Conservation (phyloP, 1,140 invertebrate species). For the Epicauta chinensis region DNA sequence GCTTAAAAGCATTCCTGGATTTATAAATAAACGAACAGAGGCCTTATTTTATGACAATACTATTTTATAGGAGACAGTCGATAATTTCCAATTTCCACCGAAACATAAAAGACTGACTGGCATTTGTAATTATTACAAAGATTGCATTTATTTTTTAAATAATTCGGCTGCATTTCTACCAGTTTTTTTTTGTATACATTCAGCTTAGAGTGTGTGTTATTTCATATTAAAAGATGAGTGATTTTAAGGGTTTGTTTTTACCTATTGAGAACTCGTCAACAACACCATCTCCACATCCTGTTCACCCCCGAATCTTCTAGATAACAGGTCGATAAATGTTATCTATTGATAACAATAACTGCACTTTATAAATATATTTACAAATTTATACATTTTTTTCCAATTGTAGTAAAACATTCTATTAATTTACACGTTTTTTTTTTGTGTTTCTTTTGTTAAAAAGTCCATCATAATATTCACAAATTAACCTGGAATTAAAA, state of each 20-base stretch:
- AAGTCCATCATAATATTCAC: conserved; percentile 20
- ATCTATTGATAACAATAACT: neutral
- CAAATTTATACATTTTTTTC: conserved; percentile 35
- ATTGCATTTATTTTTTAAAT: conserved; percentile 2
- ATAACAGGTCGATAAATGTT: too few species aligned
- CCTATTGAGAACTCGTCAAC: too few species aligned
- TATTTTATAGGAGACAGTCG: neutral
- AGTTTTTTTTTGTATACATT: too few species aligned
- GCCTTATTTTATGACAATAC: neutral
- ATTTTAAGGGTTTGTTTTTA: too few species aligned
- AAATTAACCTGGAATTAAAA: conserved; percentile 26
- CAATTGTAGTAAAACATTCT: conserved; percentile 33
- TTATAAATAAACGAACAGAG: neutral
- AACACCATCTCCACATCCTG: too few species aligned
- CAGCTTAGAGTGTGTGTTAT: too few species aligned
- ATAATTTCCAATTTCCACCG: neutral
- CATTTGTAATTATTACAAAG: conserved; percentile 7
- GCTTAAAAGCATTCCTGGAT: neutral
- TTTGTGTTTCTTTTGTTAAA: too few species aligned
- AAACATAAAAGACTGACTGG: conserved; percentile 3
- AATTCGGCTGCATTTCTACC: too few species aligned
- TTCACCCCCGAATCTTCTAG: too few species aligned
- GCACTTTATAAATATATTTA: conserved; percentile 41
- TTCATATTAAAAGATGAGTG: too few species aligned
- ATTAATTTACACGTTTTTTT: conserved; percentile 32